phyloP scores from a whole-genome alignment of 2,888 invertebrate genomes.

The Buathra laborator region DNA sequence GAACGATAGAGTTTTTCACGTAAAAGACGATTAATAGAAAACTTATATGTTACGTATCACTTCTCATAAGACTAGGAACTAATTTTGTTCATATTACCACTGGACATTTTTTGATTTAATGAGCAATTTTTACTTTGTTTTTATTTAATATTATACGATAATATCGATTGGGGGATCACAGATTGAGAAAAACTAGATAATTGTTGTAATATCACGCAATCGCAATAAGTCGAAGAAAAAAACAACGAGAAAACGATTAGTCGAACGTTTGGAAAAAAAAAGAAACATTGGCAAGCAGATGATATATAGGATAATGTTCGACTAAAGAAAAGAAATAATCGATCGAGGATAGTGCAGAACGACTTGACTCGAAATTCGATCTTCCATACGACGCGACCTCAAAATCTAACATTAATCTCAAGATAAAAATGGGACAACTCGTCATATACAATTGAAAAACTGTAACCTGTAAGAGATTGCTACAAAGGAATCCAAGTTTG shows the following conservation, averaged over 20 bases:
- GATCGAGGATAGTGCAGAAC: slow-evolving; percentile 52
- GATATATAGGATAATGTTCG: slow-evolving; percentile 2
- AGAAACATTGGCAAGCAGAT: background rate
- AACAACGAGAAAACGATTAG: background rate
- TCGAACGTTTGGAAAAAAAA: background rate
- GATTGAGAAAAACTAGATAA: slow-evolving; percentile 36
- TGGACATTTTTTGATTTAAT: slow-evolving; percentile 67
- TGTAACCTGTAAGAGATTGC: slow-evolving; percentile 50
- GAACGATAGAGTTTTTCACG: slow-evolving; percentile 42
- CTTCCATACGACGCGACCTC: slow-evolving; percentile 54
- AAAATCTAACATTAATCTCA: slow-evolving; percentile 70
- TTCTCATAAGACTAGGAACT: slow-evolving; percentile 82
- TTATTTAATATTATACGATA: slow-evolving; percentile 38
- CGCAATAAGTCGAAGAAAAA: slow-evolving; percentile 16
- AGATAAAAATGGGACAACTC: slow-evolving; percentile 72
- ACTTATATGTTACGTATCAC: slow-evolving; percentile 81
- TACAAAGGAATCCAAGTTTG: slow-evolving; percentile 65
- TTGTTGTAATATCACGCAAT: slow-evolving; percentile 17
- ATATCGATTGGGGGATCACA: slow-evolving; percentile 56
- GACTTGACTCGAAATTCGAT: slow-evolving; percentile 75
- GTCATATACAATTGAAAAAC: slow-evolving; percentile 65
- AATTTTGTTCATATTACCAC: slow-evolving; percentile 74
- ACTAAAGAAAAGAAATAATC: slow-evolving; percentile 30
- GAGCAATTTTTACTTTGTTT: slow-evolving; percentile 61
- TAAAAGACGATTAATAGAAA: slow-evolving; percentile 71